Evolutionary conservation across 1,140 invertebrate genomes (phyloP), one percentile per base, ranked within the genome.

Genomic region (Megalonaias nervosa): DNA sequence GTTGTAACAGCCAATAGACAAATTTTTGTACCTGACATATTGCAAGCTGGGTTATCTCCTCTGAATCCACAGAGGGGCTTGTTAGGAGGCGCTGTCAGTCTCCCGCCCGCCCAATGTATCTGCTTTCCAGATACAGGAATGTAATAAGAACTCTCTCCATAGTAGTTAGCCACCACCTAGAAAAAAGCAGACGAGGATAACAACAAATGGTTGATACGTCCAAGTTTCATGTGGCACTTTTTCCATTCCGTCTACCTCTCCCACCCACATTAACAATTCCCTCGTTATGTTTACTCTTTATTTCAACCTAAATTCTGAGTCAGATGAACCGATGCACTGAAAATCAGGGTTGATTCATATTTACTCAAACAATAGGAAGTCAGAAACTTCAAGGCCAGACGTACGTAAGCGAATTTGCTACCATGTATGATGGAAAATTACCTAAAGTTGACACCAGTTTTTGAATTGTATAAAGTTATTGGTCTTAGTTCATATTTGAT

Each of bases 91-190:
- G 74, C 59, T 31, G 12, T 58, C 15, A 60, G 65, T 26, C 61
- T 65, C 14, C 60, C 60, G 26, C 59, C 74, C 3, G 60, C 26
- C 74, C 74, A 76, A n/a, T 76, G 60, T 17, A 76, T 61, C 14
- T n/a, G 23, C 48, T 65, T 56, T 9, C 60, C 59, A 4, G 68
- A 23, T 48, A 65, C 21, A 26, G 74, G 74, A 64, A 57, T 65
- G 23, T 76, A 76, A 19, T 23, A 58, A 11, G 56, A 67, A 6
- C 67, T 38, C 17, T 71, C 64, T 21, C 74, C 74, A 17, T 17
- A 76, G 23, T 59, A 76, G 48, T 76, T 67, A 12, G 74, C 74
- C 17, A 76, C 68, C n/a, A 71, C 67, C 74, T 76, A 12, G 19
- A n/a, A 74, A 31, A 31, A 48, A 16, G 38, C 13, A 15, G n/a